phyloP scores from a whole-genome alignment of 2,113 vertebrate genomes.

The Panthera tigris region DNA sequence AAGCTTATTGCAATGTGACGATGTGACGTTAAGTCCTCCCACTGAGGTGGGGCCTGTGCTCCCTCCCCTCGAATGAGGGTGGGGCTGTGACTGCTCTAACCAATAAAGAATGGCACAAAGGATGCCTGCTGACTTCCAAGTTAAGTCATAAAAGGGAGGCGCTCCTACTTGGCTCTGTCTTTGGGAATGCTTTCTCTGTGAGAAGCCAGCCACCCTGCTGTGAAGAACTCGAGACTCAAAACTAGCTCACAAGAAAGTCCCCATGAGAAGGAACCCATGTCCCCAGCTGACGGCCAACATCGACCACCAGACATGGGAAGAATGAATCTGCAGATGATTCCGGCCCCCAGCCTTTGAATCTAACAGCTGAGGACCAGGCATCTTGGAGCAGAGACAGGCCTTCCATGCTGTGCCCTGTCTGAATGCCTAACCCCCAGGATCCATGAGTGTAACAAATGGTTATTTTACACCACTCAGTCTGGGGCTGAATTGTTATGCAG shows the following conservation, averaged over 20 bases:
- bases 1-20: not conserved
- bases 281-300: not conserved
- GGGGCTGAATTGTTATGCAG: not conserved
- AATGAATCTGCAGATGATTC: not conserved
- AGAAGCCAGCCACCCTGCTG: not conserved
- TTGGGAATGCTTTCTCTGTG: not conserved
- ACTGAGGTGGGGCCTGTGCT: not conserved
- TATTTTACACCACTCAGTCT: not conserved
- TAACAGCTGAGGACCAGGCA: not conserved
- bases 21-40: not conserved
- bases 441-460: not conserved
- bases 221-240: not conserved
- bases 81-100: not conserved
- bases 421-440: not conserved
- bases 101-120: not conserved
- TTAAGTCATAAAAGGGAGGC: not conserved
- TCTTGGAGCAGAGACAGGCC: not conserved
- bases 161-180: not conserved
- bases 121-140: not conserved
- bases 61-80: not conserved
- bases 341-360: not conserved
- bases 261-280: not conserved
- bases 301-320: not conserved
- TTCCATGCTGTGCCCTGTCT: not conserved
- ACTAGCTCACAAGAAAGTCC: not conserved